Evolutionary conservation across 2,113 vertebrate species (phyloP), one percentile per base, ranked within the genome.

Genomic region (Paratilapia polleni): DNA sequence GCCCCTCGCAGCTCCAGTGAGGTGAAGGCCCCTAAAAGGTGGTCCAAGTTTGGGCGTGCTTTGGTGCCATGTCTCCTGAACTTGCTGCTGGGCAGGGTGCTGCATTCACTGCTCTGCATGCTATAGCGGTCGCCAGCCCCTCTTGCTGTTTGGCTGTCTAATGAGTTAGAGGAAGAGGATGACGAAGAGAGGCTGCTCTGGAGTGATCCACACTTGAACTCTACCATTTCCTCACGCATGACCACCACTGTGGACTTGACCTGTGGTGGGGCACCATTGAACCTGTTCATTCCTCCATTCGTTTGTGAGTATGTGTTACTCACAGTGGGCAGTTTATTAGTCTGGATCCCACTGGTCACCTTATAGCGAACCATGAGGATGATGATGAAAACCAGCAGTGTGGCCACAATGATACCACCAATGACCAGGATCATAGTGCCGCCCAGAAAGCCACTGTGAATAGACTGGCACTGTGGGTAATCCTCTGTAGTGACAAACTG

Each of bases 311-410:
- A 97, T 1, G 97, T 96, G 0, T 99, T 97, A 92, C 96, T 98
- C 91, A 98, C 96, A 0, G 89, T 91, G 1, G 97, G 96, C 90
- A 97, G 93, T 95, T 99, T 99, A 80, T 94, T 93, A 1, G 84
- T 88, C 49, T 96, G 96, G 63, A 94, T 96, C 68, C 96, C 97
- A 84, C 97, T 97, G 63, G 97, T 98, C 95, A 82, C 96, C 84
- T 99, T 99, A 75, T 99, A 99, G 79, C 98, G 97, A 66, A 99
- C 97, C 98, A 99, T 97, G 63, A 99, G 97, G 79, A 99, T 97
- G 74, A 99, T 93, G 61, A 99, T 98, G 91, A 99, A 99, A 59
- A 99, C 97, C 87, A 99, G 91, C 22, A 99, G 94, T 0, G 98
- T 99, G 26, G 97, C 97, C 85, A 99, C 98, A 5, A 99, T 99